Conservation (phyloP, 2,113 vertebrate genomes). For the Reinhardtius hippoglossoides region DNA sequence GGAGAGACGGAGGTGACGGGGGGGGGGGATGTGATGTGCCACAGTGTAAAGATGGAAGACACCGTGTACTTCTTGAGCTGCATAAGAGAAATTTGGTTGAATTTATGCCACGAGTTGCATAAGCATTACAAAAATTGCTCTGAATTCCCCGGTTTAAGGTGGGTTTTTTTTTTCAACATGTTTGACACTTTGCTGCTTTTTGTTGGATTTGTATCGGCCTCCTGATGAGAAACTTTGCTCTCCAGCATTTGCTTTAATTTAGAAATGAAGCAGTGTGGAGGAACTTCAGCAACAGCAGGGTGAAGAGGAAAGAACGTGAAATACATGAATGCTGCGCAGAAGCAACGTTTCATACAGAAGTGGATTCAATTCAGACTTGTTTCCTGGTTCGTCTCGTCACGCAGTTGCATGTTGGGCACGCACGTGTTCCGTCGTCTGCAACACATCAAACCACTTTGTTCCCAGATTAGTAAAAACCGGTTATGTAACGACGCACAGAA, state of each 20-base stretch:
- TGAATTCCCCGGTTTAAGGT: background rate
- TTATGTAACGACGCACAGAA: conserved; percentile 17
- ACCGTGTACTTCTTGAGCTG: background rate
- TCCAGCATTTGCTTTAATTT: conserved; percentile 39
- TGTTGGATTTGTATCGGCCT: conserved; percentile 28
- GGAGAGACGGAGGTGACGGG: background rate
- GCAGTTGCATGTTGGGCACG: background rate
- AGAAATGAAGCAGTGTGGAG: conserved; percentile 24
- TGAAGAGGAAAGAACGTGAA: conserved; percentile 41
- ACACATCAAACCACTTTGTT: conserved; percentile 4
- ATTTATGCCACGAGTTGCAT: no score
- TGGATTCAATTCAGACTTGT: background rate
- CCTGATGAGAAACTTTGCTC: conserved; percentile 57
- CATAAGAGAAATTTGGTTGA: no score
- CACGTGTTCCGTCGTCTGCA: background rate
- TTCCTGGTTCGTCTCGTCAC: background rate
- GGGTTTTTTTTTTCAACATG: background rate
- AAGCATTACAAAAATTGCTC: no score
- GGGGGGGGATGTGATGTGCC: background rate
- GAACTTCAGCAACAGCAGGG: conserved; percentile 30
- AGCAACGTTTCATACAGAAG: no score
- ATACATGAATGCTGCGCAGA: background rate
- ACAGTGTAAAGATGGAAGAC: background rate
- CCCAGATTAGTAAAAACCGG: conserved; percentile 9
- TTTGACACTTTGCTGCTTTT: conserved; percentile 31